Percentiles rank a stretch among this genome's conserved stretches.
These are phyloP conservation scores for Zonotrichia albicollis DNA, from an alignment of 2,797 vertebrate species.

Conservation along the genomic window DNA sequence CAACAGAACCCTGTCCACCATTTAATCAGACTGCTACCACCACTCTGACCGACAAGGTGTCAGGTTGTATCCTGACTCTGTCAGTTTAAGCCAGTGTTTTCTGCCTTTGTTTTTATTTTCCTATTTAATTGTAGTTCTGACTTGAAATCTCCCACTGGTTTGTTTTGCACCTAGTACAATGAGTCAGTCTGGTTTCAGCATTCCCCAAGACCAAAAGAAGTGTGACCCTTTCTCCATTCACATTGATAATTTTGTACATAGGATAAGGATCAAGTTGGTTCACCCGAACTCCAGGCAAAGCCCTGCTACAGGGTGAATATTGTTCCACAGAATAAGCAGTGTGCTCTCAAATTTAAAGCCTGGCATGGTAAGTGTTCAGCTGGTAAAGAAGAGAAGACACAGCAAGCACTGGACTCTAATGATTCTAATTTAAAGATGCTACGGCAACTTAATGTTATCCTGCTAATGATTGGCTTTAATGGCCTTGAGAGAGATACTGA, in stretches of 20 bases:
- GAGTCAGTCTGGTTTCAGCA: not conserved
- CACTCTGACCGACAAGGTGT: rapidly evolving
- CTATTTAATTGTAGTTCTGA: not conserved
- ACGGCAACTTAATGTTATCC: not conserved
- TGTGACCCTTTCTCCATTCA: not conserved
- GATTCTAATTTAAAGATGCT: not conserved
- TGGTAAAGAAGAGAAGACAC: not conserved
- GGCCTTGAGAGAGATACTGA: not conserved
- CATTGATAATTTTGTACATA: not conserved
- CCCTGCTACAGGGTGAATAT: not conserved
- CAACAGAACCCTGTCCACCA: not conserved
- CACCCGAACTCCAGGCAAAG: not conserved
- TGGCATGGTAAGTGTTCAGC: not conserved
- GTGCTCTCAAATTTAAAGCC: not conserved
- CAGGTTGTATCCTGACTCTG: not conserved
- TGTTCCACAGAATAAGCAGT: not conserved
- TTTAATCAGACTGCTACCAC: not conserved
- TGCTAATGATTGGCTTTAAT: not conserved
- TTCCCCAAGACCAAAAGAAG: not conserved
- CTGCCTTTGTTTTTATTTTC: not conserved
- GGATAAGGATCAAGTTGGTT: not conserved
- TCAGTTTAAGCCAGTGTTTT: not conserved
- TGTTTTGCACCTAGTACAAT: not conserved
- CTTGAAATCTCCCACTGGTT: not conserved
- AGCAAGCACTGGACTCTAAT: not conserved